Evolutionary conservation across 2,797 vertebrate genomes (phyloP).

Genomic region (Moxostoma hubbsi): DNA sequence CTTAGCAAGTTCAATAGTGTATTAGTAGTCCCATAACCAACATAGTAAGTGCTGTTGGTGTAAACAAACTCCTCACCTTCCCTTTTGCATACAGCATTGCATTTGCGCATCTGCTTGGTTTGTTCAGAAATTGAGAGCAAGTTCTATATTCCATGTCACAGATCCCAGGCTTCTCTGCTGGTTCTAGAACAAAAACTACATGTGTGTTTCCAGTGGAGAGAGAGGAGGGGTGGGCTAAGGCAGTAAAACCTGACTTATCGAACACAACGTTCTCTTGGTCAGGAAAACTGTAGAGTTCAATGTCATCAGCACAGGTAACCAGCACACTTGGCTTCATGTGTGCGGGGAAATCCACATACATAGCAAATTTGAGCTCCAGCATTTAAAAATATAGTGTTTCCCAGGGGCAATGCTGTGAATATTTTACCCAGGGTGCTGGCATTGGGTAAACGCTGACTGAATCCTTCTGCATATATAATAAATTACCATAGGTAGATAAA

Average conservation of each 20-base stretch:
- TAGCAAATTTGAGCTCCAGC: conserved; percentile 93
- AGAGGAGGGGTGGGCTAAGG: conserved; percentile 90
- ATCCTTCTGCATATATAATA: conserved; percentile 80
- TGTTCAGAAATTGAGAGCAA: conserved; percentile 89
- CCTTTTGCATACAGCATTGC: conserved; percentile 76
- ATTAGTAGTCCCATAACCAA: conserved; percentile 77
- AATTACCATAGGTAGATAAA: not conserved
- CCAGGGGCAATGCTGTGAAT: conserved; percentile 89
- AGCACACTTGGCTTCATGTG: conserved; percentile 90
- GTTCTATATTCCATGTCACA: conserved; percentile 75
- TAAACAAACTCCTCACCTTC: conserved; percentile 80
- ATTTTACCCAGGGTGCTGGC: conserved; percentile 94
- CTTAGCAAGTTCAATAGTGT: conserved; percentile 79
- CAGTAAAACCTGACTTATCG: conserved; percentile 87
- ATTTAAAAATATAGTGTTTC: conserved; percentile 89
- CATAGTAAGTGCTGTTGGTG: conserved; percentile 94
- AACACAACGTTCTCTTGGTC: conserved; percentile 75
- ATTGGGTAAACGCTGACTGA: conserved; percentile 91
- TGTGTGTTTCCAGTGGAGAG: conserved; percentile 86
- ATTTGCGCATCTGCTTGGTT: conserved; percentile 84
- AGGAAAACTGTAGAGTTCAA: conserved; percentile 86
- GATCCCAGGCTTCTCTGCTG: conserved; percentile 39
- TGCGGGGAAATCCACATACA: conserved; percentile 90
- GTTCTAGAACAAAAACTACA: conserved; percentile 90
- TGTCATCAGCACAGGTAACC: conserved; percentile 90